A percentile compares a stretch with the other conserved stretches of the same genome.
phyloP scores from a whole-genome alignment of 2,113 vertebrate species.

The Calcarius ornatus region DNA sequence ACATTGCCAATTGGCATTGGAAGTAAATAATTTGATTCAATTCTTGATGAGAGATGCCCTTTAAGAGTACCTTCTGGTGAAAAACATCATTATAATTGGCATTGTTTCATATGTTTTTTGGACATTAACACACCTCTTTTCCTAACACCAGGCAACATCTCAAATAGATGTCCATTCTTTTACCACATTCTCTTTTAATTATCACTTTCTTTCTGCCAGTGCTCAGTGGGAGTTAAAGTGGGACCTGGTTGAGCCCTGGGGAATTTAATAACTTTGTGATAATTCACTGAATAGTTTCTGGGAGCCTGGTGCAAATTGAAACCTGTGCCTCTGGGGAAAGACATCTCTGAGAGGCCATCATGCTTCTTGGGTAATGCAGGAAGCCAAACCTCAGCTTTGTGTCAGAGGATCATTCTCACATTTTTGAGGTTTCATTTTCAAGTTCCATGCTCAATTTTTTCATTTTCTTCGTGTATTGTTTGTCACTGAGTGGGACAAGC shows the following conservation, averaged over 20 bases:
- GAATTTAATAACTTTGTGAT: constrained; percentile 17
- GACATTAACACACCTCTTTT: neutral
- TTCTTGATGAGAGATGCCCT: neutral
- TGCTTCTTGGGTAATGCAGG: neutral
- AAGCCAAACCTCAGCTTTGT: neutral
- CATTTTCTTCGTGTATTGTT: neutral
- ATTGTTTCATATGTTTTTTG: neutral
- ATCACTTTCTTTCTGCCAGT: constrained; percentile 26
- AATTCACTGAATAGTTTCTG: constrained; percentile 11
- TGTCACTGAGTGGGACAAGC: neutral
- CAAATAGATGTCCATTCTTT: neutral
- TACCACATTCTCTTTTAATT: constrained; percentile 47
- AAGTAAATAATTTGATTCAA: neutral
- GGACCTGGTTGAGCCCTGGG: neutral
- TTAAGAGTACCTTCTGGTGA: neutral
- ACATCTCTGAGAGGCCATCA: neutral
- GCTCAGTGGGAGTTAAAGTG: neutral
- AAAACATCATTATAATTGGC: neutral
- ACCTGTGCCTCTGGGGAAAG: neutral
- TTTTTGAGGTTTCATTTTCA: constrained; percentile 33
- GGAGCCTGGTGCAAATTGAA: constrained; percentile 48
- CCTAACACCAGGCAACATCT: neutral
- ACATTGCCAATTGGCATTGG: neutral
- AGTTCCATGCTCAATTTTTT: neutral
- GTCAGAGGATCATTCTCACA: constrained; percentile 2